phyloP scores from a whole-genome alignment of 2,888 invertebrate genomes.

The Apomyelois bistriatella region DNA sequence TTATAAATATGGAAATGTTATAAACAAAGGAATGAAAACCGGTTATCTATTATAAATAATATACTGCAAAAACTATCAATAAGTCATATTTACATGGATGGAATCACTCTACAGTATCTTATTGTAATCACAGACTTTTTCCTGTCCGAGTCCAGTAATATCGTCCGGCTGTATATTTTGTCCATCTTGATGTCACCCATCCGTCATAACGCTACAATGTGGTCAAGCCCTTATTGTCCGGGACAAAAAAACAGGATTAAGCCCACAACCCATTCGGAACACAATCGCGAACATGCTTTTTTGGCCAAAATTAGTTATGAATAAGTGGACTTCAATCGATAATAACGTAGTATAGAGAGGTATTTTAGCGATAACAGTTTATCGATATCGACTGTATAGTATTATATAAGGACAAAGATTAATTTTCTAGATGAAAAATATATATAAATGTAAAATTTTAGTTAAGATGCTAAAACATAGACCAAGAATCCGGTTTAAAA shows the following conservation, averaged over 20 bases:
- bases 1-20: too few relatives aligned
- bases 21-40: too few relatives aligned
- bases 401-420: too few relatives aligned
- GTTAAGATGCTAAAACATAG: too few relatives aligned
- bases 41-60: too few relatives aligned
- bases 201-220: slow-evolving; percentile 58
- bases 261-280: slow-evolving; percentile 51
- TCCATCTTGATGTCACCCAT: slow-evolving; percentile 36
- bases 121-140: too few relatives aligned
- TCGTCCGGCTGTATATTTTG: slow-evolving; percentile 26
- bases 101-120: too few relatives aligned
- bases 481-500: too few relatives aligned
- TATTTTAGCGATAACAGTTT: slow-evolving; percentile 9
- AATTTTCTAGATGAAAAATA: too few relatives aligned
- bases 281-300: slow-evolving; percentile 53
- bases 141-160: slow-evolving; percentile 31
- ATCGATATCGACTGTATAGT: background rate
- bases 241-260: slow-evolving; percentile 61
- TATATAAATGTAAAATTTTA: too few relatives aligned
- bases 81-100: too few relatives aligned
- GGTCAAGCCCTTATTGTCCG: slow-evolving; percentile 65
- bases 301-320: slow-evolving; percentile 61
- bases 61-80: too few relatives aligned
- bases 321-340: slow-evolving; percentile 60
- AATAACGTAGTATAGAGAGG: slow-evolving; percentile 27